A percentile compares a stretch with the other conserved stretches of the same genome.
phyloP scores from a whole-genome alignment of 2,797 vertebrate genomes.

The Triplophysa yarkandensis region DNA sequence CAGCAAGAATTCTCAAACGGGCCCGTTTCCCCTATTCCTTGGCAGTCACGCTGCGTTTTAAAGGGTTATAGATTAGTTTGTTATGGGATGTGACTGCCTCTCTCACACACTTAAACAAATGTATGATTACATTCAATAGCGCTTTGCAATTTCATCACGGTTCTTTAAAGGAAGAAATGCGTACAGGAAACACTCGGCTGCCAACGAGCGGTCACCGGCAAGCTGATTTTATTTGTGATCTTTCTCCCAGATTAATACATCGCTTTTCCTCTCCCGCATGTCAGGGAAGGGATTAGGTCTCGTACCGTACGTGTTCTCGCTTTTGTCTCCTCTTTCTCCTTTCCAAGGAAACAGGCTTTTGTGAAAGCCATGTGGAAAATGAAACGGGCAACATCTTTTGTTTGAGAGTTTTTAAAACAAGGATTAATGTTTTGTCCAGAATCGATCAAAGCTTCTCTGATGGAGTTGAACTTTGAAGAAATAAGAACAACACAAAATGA shows the following conservation, averaged over 20 bases:
- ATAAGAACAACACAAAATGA: constrained; percentile 1
- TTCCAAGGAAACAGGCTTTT: constrained; percentile 30
- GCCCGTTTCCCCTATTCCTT: constrained; percentile 14
- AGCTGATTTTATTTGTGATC: constrained; percentile 45
- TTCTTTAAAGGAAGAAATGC: constrained; percentile 46
- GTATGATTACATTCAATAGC: constrained; percentile 59
- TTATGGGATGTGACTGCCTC: constrained; percentile 73
- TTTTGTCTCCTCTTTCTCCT: constrained; percentile 20
- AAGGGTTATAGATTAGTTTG: constrained; percentile 70
- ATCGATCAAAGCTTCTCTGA: constrained; percentile 38
- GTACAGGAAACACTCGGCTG: constrained; percentile 29
- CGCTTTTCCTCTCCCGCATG: constrained; percentile 51
- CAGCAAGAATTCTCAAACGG: constrained; percentile 54
- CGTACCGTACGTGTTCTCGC: constrained; percentile 39
- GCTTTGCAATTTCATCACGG: constrained; percentile 57
- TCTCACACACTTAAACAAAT: constrained; percentile 51
- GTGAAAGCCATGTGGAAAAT: constrained; percentile 22
- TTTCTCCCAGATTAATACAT: constrained; percentile 43
- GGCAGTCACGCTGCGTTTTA: constrained; percentile 41
- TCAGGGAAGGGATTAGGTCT: constrained; percentile 48
- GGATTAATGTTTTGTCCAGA: constrained; percentile 52
- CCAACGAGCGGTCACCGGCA: constrained; percentile 26
- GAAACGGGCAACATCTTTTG: background rate
- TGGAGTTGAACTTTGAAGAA: constrained; percentile 33
- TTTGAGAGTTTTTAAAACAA: constrained; percentile 31